A percentile compares a stretch with the other conserved stretches of the same genome.
Evolutionary conservation across 2,113 vertebrate genomes (phyloP).

Genomic region (Cygnus atratus): DNA sequence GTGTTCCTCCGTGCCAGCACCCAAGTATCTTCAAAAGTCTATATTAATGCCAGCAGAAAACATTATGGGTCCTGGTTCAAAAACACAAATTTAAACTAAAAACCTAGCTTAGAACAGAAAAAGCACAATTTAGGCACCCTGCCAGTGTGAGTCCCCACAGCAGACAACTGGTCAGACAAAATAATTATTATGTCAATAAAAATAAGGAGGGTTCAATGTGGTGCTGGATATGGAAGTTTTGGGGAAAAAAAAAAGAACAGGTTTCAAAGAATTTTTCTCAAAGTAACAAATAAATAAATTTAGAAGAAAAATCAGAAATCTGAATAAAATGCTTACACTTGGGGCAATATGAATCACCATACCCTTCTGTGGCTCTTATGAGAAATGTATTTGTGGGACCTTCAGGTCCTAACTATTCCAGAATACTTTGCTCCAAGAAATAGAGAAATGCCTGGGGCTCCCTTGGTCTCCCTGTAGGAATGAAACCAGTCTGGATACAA

Average conservation of each 20-base stretch:
- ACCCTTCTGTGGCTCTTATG: neutral
- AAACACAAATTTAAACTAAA: neutral
- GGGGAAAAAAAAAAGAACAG: neutral
- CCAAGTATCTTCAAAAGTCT: neutral
- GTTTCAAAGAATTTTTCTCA: neutral
- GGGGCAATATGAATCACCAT: neutral
- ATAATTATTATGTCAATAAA: neutral
- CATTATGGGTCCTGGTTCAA: accelerated
- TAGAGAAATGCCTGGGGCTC: neutral
- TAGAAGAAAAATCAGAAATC: neutral
- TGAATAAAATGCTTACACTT: neutral
- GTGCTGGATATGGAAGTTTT: neutral
- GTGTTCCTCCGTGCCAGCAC: neutral
- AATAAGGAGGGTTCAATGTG: accelerated
- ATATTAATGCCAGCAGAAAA: neutral
- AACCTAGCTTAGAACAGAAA: neutral
- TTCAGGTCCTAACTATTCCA: neutral
- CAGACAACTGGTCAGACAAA: neutral
- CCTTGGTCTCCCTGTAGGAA: neutral
- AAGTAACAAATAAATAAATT: neutral
- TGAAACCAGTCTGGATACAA: neutral
- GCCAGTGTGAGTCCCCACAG: neutral
- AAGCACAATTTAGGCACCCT: neutral
- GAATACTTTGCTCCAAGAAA: neutral
- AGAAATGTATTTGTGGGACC: neutral